These are phyloP conservation scores for Lasioglossum villosulum DNA, from an alignment of 2,888 invertebrate species.

Conservation along the genomic window DNA sequence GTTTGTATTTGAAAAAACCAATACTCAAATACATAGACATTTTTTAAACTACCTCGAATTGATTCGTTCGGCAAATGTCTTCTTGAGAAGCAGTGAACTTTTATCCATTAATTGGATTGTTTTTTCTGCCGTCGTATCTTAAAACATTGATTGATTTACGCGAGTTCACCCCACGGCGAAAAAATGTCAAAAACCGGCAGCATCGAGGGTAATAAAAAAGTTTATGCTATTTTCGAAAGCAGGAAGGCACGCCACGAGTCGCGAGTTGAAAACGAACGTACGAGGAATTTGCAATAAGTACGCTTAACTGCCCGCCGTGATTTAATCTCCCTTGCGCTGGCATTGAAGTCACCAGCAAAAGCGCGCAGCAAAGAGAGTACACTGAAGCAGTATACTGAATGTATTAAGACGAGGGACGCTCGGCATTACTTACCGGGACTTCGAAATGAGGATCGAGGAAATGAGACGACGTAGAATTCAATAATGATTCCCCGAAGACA, in stretches of 20 bases:
- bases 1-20: neutral
- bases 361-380: neutral
- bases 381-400: neutral
- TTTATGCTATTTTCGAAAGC: neutral
- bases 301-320: conserved; percentile 13
- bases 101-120: too few relatives aligned
- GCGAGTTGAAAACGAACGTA: conserved; percentile 11
- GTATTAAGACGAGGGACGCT: conserved; percentile 7
- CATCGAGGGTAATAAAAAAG: neutral
- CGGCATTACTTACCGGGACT: neutral
- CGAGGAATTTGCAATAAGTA: conserved; percentile 11
- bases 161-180: neutral
- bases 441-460: neutral
- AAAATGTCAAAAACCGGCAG: neutral
- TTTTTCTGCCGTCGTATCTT: too few relatives aligned
- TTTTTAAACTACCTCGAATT: too few relatives aligned
- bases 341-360: conserved; percentile 8
- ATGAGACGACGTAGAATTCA: neutral
- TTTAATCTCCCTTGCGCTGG: conserved; percentile 9
- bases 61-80: too few relatives aligned
- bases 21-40: neutral
- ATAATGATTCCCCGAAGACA: neutral
- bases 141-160: too few relatives aligned
- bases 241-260: neutral
- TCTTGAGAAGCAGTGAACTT: too few relatives aligned